These are phyloP conservation scores for Barbus barbus DNA, from an alignment of 2,113 vertebrate species.

Conservation along the genomic window DNA sequence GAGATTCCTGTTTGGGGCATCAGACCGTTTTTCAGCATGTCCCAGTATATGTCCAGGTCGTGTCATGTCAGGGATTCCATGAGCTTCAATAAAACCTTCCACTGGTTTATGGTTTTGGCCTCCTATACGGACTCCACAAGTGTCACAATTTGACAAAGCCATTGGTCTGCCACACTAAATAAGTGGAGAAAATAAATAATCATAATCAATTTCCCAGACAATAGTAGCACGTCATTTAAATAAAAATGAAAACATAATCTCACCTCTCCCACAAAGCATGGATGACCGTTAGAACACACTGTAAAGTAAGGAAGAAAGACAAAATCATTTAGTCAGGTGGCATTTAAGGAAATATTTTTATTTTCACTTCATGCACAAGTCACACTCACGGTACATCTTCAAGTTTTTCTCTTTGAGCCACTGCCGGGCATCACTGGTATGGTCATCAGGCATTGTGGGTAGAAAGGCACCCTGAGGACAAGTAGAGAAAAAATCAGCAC, in stretches of 20 bases:
- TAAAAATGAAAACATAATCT: slow-evolving; percentile 1
- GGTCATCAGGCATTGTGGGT: slow-evolving; percentile 76
- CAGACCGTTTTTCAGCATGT: slow-evolving; percentile 55
- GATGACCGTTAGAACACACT: slow-evolving; percentile 69
- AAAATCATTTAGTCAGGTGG: background rate
- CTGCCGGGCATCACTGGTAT: slow-evolving; percentile 48
- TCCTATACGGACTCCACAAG: slow-evolving; percentile 64
- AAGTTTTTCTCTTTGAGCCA: background rate
- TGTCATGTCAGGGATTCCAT: slow-evolving; percentile 52
- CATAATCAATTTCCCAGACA: background rate
- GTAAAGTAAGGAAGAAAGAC: background rate
- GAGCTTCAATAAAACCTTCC: slow-evolving; percentile 35
- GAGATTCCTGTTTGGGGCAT: slow-evolving; percentile 70
- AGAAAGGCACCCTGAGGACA: slow-evolving; percentile 61
- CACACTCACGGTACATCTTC: slow-evolving; percentile 64
- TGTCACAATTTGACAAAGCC: background rate
- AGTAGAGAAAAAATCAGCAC: background rate
- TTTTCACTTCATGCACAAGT: background rate
- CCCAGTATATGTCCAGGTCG: slow-evolving; percentile 69
- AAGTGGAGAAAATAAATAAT: background rate
- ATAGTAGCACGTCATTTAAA: background rate
- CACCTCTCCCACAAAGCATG: slow-evolving; percentile 66
- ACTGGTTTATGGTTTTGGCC: slow-evolving; percentile 35
- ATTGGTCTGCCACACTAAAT: slow-evolving; percentile 67
- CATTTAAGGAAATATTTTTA: background rate